Evolutionary conservation across 2,113 vertebrate species (phyloP).

Genomic region (Anguilla japonica): DNA sequence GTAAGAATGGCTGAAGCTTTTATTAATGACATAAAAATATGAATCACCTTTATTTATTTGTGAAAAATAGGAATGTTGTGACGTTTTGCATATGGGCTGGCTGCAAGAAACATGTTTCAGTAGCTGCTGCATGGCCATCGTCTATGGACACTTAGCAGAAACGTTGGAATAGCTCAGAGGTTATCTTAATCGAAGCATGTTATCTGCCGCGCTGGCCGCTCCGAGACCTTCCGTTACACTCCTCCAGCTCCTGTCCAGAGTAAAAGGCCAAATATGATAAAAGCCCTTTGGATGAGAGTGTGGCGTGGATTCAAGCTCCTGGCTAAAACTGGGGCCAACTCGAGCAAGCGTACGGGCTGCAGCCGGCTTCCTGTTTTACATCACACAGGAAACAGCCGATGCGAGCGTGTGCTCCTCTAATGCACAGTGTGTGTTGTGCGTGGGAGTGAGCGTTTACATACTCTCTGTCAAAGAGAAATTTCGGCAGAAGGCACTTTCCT

Average conservation of each 20-base stretch:
- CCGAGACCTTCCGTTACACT: background rate
- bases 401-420: background rate
- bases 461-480: background rate
- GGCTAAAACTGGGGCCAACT: background rate
- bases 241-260: background rate
- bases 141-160: background rate
- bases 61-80: background rate
- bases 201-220: background rate
- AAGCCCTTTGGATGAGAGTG: conserved; percentile 12
- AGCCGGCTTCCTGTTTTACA: conserved; percentile 37
- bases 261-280: background rate
- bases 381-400: conserved; percentile 26
- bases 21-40: too few species aligned
- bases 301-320: background rate
- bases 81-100: background rate
- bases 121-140: background rate
- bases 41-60: too few species aligned
- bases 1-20: too few species aligned
- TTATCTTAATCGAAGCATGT: background rate
- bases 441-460: background rate
- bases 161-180: background rate
- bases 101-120: background rate
- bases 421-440: background rate
- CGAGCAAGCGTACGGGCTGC: conserved; percentile 28
- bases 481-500: background rate